Evolutionary conservation across 1,140 invertebrate species (phyloP).

Genomic region (Paracyclopina nana): DNA sequence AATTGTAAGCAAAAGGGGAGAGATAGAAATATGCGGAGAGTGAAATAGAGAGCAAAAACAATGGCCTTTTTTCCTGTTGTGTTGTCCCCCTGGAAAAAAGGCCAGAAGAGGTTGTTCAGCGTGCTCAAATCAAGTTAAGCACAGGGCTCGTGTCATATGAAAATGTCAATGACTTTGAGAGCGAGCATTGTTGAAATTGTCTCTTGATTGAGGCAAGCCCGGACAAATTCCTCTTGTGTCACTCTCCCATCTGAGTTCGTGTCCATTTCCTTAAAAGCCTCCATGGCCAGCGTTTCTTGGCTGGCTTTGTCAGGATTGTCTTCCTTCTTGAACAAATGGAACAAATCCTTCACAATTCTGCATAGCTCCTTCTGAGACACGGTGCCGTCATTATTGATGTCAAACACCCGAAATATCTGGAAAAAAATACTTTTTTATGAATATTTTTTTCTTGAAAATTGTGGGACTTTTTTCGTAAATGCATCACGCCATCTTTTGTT

Average conservation of each 20-base stretch:
- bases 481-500: too few species aligned
- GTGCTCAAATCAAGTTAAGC: too few species aligned
- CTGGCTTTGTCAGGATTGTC: not conserved
- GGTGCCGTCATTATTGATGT: constrained; percentile 12
- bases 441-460: too few species aligned
- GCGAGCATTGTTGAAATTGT: not conserved
- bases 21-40: too few species aligned
- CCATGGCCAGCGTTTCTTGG: not conserved
- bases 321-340: not conserved
- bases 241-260: constrained; percentile 8
- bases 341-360: constrained; percentile 12
- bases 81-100: too few species aligned
- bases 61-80: too few species aligned
- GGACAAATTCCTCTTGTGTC: constrained; percentile 7
- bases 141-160: too few species aligned
- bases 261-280: constrained; percentile 11
- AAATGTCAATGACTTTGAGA: not conserved
- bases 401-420: constrained; percentile 13
- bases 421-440: too few species aligned
- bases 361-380: constrained; percentile 4
- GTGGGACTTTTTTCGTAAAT: too few species aligned
- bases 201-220: not conserved
- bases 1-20: too few species aligned
- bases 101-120: too few species aligned
- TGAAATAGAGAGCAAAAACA: too few species aligned